A percentile compares a stretch with the other conserved stretches of the same genome.
phyloP scores from a whole-genome alignment of 1,140 invertebrate genomes.

The Ceratosolen solmsi region DNA sequence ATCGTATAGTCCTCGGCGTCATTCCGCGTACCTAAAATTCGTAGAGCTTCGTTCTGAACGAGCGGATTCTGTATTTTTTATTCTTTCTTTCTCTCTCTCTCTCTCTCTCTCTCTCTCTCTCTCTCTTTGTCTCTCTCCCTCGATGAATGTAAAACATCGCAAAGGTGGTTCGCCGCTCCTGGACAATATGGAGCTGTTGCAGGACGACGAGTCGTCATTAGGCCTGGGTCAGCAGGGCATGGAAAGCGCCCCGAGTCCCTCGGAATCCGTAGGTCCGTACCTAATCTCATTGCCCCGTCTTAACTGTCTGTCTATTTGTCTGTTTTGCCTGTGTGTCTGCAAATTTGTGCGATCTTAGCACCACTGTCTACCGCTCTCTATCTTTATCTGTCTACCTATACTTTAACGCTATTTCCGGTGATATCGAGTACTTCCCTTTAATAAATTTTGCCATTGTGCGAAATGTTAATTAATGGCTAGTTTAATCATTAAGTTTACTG shows the following conservation, averaged over 20 bases:
- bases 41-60: not conserved
- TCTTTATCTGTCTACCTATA: not conserved
- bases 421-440: not conserved
- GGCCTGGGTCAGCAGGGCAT: conserved; percentile 70
- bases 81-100: not conserved
- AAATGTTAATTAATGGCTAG: not conserved
- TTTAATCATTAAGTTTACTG: not conserved
- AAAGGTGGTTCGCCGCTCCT: conserved; percentile 72
- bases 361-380: not conserved
- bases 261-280: conserved; percentile 72
- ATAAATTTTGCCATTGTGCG: not conserved
- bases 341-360: not conserved
- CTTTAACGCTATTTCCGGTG: not conserved
- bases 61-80: not conserved
- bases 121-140: not conserved
- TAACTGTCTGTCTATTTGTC: conserved; percentile 43
- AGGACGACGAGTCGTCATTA: conserved; percentile 72
- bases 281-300: conserved; percentile 57
- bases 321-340: conserved; percentile 34
- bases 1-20: conserved; percentile 37
- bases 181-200: conserved; percentile 73
- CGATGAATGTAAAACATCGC: conserved; percentile 57
- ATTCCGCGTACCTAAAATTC: not conserved
- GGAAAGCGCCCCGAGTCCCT: conserved; percentile 69
- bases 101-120: conserved; percentile 6